These are phyloP conservation scores for Hipparchia semele DNA, from an alignment of 2,888 invertebrate species.

Conservation along the genomic window DNA sequence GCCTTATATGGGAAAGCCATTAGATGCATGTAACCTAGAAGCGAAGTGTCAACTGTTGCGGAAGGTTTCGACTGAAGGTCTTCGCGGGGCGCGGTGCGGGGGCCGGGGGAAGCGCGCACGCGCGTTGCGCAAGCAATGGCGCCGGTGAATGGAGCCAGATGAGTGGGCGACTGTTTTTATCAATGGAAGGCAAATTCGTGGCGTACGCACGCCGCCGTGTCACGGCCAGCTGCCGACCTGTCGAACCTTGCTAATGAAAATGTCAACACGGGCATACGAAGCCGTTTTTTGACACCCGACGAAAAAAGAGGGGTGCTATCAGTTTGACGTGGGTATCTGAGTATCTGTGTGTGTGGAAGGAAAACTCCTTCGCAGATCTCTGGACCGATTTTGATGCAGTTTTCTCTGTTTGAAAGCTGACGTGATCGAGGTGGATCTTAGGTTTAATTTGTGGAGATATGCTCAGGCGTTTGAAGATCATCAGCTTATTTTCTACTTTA, in stretches of 20 bases:
- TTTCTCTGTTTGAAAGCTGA: too few relatives aligned
- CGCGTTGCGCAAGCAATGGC: conserved; percentile 73
- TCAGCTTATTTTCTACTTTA: too few relatives aligned
- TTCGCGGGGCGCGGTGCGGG: conserved; percentile 44
- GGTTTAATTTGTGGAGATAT: too few relatives aligned
- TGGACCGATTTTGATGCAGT: too few relatives aligned
- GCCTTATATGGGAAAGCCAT: conserved; percentile 38
- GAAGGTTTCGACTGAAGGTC: conserved; percentile 66
- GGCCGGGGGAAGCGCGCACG: conserved; percentile 56
- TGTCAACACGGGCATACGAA: conserved; percentile 57
- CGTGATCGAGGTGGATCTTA: too few relatives aligned
- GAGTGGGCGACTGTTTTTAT: conserved; percentile 79
- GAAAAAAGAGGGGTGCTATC: too few relatives aligned
- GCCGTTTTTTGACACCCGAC: conserved; percentile 15
- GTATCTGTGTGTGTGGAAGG: too few relatives aligned
- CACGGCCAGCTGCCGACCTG: conserved; percentile 63
- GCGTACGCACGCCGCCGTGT: conserved; percentile 74
- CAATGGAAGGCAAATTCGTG: conserved; percentile 79
- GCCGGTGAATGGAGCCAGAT: conserved; percentile 74
- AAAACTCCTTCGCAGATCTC: too few relatives aligned
- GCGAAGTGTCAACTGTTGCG: conserved; percentile 51
- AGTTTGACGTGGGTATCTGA: too few relatives aligned
- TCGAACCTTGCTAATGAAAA: conserved; percentile 68
- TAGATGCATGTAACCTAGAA: conserved; percentile 41
- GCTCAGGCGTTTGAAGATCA: too few relatives aligned